A percentile compares a stretch with the other conserved stretches of the same genome.
Evolutionary conservation across 1,140 invertebrate genomes (phyloP).

Genomic region (Pollicipes pollicipes): DNA sequence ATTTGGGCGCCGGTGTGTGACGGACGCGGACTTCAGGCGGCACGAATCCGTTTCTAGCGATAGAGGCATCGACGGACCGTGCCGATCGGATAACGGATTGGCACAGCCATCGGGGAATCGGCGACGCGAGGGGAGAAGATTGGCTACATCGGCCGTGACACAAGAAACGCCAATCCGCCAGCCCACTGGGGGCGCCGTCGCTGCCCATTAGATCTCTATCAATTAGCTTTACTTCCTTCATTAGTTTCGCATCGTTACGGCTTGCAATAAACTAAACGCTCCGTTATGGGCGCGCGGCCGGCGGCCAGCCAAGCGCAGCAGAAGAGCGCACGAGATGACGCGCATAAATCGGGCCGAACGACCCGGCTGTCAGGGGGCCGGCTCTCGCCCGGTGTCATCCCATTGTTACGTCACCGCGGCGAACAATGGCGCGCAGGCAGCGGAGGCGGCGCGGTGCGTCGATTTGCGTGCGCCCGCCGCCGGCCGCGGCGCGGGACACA

Average conservation of each 20-base stretch:
- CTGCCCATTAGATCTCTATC: not conserved
- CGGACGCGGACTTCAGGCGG: too few species aligned
- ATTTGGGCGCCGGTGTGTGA: not conserved
- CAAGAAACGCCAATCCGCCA: not conserved
- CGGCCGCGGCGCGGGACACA: too few species aligned
- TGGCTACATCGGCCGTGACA: not conserved
- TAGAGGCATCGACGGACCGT: too few species aligned
- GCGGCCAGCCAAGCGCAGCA: not conserved
- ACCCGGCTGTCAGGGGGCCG: too few species aligned
- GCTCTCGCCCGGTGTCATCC: not conserved
- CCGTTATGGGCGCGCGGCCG: not conserved
- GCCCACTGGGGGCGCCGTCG: too few species aligned
- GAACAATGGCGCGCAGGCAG: not conserved
- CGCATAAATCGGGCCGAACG: not conserved
- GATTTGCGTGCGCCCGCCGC: too few species aligned
- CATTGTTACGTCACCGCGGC: not conserved
- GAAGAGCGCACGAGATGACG: not conserved
- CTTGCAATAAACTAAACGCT: not conserved
- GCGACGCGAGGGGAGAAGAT: not conserved
- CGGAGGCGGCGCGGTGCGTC: not conserved
- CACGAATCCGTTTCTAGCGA: too few species aligned
- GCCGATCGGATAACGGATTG: not conserved
- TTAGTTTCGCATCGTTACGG: not conserved
- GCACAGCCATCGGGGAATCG: not conserved
- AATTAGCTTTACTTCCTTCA: not conserved